Evolutionary conservation across 2,113 vertebrate genomes (phyloP).

Genomic region (Bubo scandiacus): DNA sequence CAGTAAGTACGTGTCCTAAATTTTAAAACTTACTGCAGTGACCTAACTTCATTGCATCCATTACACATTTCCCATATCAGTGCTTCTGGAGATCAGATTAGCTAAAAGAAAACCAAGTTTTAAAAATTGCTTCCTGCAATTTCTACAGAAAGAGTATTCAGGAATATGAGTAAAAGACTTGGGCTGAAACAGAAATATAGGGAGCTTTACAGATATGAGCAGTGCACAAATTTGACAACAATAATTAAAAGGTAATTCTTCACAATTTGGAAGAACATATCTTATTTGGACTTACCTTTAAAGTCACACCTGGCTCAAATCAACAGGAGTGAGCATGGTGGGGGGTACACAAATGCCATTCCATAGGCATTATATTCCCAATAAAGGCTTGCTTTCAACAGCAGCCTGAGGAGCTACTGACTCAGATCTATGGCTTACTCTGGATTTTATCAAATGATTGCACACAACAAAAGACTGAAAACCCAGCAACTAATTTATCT

Average conservation of each 20-base stretch:
- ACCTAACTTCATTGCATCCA: background rate
- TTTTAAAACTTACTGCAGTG: background rate
- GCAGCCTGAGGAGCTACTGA: background rate
- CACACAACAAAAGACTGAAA: background rate
- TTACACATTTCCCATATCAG: background rate
- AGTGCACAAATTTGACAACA: background rate
- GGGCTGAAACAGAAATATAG: background rate
- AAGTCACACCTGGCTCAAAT: conserved; percentile 51
- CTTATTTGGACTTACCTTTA: conserved; percentile 67
- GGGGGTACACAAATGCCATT: background rate
- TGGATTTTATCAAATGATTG: background rate
- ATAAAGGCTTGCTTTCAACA: background rate
- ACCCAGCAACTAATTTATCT: background rate
- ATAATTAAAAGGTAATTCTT: background rate
- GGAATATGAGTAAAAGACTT: background rate
- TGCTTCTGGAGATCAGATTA: background rate
- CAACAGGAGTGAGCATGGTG: background rate
- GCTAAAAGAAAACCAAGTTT: background rate
- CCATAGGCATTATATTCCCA: background rate
- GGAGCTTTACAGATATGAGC: background rate
- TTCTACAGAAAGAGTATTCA: background rate
- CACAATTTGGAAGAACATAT: background rate
- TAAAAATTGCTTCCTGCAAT: background rate
- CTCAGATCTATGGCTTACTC: background rate
- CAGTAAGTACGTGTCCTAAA: background rate